Conservation (phyloP, 2,888 invertebrate species). For the Mylabris sibirica region DNA sequence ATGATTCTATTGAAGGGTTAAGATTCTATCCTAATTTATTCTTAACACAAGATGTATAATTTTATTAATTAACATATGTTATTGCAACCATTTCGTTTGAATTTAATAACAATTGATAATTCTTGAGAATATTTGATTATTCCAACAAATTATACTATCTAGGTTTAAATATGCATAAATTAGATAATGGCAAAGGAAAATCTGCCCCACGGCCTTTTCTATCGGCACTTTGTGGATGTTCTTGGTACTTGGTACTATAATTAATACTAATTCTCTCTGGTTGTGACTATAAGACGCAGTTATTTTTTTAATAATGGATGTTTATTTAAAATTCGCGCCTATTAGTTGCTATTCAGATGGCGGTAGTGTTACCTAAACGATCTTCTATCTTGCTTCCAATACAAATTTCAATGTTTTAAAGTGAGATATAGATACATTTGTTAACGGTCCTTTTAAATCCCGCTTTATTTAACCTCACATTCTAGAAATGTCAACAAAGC, state of each 20-base stretch:
- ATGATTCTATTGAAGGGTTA: conserved; percentile 94
- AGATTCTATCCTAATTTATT: conserved; percentile 94
- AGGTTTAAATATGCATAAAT: no score
- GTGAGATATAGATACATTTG: neutral
- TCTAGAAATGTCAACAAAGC: conserved; percentile 27
- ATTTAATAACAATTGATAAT: neutral
- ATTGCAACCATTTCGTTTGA: neutral
- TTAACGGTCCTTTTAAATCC: conserved; percentile 16
- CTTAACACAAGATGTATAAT: conserved; percentile 60
- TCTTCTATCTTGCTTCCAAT: neutral
- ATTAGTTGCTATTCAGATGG: neutral
- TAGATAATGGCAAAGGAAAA: no score
- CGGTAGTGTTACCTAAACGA: neutral
- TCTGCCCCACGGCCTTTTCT: no score
- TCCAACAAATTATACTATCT: no score
- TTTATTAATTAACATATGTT: neutral
- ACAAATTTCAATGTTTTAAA: neutral
- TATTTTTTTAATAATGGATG: no score
- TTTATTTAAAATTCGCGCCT: no score
- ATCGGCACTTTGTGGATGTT: no score
- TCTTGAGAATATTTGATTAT: no score
- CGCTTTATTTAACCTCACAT: conserved; percentile 26
- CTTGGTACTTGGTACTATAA: no score
- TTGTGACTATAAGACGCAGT: neutral
- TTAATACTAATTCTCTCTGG: no score